phyloP scores from a whole-genome alignment of 2,113 vertebrate genomes.

The Marcusenius ussheri region DNA sequence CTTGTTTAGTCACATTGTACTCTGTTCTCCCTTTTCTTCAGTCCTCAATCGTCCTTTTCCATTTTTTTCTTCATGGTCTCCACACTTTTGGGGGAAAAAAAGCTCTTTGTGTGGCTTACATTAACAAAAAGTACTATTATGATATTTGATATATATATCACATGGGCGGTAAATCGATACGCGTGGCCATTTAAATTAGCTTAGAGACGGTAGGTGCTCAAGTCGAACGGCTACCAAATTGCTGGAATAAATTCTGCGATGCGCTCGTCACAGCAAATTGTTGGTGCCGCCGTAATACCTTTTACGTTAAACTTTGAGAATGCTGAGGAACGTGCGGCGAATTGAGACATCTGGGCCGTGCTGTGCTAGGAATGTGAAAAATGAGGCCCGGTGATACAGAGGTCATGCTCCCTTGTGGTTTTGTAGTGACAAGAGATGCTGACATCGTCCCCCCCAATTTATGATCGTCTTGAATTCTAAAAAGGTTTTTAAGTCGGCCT shows the following conservation, averaged over 20 bases:
- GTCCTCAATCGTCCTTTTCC: not conserved
- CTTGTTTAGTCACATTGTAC: constrained; percentile 48
- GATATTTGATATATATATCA: not conserved
- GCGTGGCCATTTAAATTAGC: not conserved
- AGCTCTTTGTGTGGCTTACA: not conserved
- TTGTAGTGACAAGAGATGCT: not conserved
- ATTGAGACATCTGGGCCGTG: not conserved
- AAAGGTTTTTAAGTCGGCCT: not conserved
- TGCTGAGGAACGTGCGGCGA: not conserved
- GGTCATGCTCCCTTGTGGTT: not conserved
- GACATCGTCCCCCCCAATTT: too few species aligned
- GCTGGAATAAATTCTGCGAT: not conserved
- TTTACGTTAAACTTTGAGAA: not conserved
- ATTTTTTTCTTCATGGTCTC: not conserved
- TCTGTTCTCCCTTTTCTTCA: not conserved
- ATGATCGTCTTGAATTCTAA: not conserved
- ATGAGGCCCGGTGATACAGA: not conserved
- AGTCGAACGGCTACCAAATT: not conserved
- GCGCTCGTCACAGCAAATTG: not conserved
- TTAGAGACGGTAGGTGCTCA: not conserved
- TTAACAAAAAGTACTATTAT: not conserved
- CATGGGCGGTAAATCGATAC: not conserved
- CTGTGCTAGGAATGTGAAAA: not conserved
- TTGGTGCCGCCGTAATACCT: not conserved
- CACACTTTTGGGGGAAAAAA: not conserved